Evolutionary conservation across 2,888 invertebrate genomes (phyloP).

Genomic region (Eugnorisma glareosa): DNA sequence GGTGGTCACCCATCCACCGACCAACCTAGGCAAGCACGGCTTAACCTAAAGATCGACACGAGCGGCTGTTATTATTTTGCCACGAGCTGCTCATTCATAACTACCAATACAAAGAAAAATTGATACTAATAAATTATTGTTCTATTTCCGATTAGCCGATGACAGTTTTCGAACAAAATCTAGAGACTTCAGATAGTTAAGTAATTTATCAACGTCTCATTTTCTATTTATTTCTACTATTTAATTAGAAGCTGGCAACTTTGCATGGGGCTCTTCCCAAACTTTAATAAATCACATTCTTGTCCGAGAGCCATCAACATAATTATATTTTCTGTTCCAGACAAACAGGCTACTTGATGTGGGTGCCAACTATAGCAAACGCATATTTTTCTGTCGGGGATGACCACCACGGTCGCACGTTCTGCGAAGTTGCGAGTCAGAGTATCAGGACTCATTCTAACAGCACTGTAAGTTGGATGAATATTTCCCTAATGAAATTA

Average conservation of each 20-base stretch:
- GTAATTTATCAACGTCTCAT: not conserved
- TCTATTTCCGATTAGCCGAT: too few relatives aligned
- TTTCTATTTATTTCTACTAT: not conserved
- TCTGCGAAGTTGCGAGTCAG: slow-evolving; percentile 82
- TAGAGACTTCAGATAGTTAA: too few relatives aligned
- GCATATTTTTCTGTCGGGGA: slow-evolving; percentile 81
- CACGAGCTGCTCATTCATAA: too few relatives aligned
- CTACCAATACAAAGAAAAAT: too few relatives aligned
- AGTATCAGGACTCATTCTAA: slow-evolving; percentile 72
- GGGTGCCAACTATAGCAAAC: slow-evolving; percentile 84
- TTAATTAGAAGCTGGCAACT: not conserved
- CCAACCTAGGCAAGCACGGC: too few relatives aligned
- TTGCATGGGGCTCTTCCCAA: not conserved
- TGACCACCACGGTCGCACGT: slow-evolving; percentile 73
- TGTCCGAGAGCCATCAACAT: too few relatives aligned
- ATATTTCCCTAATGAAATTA: not conserved
- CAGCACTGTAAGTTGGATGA: slow-evolving; percentile 67
- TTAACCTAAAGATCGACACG: too few relatives aligned
- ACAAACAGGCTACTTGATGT: slow-evolving; percentile 84
- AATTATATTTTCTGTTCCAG: slow-evolving; percentile 63
- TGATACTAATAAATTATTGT: too few relatives aligned
- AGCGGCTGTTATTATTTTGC: too few relatives aligned
- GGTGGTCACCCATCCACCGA: too few relatives aligned
- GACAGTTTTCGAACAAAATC: too few relatives aligned
- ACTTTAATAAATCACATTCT: not conserved